Percentiles rank a stretch among this genome's conserved stretches.
phyloP scores from a whole-genome alignment of 1,140 invertebrate species.

The Phenacoccus solenopsis region DNA sequence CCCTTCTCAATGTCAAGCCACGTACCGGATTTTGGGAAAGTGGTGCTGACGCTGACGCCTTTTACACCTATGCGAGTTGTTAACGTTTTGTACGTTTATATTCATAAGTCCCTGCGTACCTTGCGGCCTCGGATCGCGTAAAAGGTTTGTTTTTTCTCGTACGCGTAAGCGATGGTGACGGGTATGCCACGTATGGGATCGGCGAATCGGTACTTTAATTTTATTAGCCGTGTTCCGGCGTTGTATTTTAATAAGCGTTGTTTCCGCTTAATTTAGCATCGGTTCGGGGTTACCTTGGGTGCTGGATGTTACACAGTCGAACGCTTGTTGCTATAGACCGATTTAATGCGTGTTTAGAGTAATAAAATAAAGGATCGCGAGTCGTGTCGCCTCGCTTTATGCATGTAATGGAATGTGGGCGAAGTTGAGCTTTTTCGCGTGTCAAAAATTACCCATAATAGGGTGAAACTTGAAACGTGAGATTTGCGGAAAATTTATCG shows the following conservation, averaged over 20 bases:
- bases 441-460: not conserved
- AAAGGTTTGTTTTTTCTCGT: too few relatives aligned
- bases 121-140: too few relatives aligned
- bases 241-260: not conserved
- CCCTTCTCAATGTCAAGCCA: constrained; percentile 9
- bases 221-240: not conserved
- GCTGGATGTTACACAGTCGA: not conserved
- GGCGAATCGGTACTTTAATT: too few relatives aligned
- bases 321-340: not conserved
- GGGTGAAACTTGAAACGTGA: not conserved
- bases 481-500: too few relatives aligned
- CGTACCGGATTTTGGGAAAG: not conserved
- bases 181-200: too few relatives aligned
- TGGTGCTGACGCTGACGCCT: too few relatives aligned
- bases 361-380: not conserved
- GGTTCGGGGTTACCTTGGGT: not conserved
- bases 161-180: too few relatives aligned
- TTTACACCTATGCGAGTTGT: constrained; percentile 7
- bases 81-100: not conserved
- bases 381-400: not conserved
- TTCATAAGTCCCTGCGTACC: not conserved
- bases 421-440: not conserved
- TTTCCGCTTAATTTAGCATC: not conserved
- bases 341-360: not conserved
- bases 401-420: not conserved